Conservation (phyloP, 1,140 invertebrate genomes). For the Nasonia longicornis region DNA sequence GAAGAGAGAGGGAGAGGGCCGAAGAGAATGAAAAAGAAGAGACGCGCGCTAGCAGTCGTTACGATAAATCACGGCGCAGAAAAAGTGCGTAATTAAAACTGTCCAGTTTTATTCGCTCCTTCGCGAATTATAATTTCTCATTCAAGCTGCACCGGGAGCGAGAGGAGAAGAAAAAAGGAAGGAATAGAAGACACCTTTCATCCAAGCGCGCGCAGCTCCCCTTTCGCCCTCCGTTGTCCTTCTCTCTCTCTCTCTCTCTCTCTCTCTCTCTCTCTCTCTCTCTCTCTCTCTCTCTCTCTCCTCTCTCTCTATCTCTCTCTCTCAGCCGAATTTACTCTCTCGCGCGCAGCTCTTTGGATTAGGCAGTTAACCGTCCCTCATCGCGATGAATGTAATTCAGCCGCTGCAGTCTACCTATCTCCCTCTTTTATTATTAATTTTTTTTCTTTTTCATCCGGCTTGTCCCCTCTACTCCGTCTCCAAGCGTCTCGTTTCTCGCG, state of each 20-base stretch:
- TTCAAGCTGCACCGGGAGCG: not conserved
- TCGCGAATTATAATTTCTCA: slow-evolving; percentile 1
- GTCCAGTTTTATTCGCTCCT: slow-evolving; percentile 2
- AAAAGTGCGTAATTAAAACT: slow-evolving; percentile 4
- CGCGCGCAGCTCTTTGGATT: not conserved
- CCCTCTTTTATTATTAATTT: not conserved
- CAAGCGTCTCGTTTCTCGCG: not conserved
- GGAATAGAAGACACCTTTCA: not conserved
- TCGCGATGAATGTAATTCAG: not conserved
- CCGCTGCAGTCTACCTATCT: not conserved
- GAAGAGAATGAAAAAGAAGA: not conserved
- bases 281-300: not conserved
- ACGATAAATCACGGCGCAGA: not conserved
- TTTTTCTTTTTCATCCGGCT: not conserved
- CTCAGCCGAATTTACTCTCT: not conserved
- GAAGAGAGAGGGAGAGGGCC: not conserved
- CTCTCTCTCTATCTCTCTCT: too few species aligned
- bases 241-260: not conserved
- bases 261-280: not conserved
- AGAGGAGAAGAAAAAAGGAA: not conserved
- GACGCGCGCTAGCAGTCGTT: not conserved
- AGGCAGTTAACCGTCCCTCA: not conserved
- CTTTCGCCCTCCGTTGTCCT: not conserved
- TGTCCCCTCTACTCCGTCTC: not conserved
- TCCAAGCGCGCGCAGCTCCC: not conserved